Evolutionary conservation across 1,140 invertebrate species (phyloP).

Genomic region (Lycorma delicatula): DNA sequence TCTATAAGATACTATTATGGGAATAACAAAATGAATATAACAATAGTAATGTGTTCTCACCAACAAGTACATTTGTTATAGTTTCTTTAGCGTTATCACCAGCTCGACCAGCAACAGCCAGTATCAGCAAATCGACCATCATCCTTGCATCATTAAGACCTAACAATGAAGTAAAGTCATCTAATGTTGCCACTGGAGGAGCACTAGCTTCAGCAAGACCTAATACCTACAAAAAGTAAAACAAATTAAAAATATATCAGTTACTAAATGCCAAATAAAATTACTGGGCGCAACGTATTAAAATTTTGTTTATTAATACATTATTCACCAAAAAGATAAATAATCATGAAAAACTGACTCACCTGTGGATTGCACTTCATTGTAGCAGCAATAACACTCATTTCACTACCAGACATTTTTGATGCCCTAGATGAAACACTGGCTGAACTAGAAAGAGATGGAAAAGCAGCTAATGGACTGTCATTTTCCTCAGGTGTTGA

Average conservation of each 20-base stretch:
- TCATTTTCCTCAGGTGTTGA: slow-evolving; percentile 48
- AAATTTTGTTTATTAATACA: too few species aligned
- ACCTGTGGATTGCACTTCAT: slow-evolving; percentile 72
- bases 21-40: too few species aligned
- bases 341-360: too few species aligned
- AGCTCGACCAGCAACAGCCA: slow-evolving; percentile 71
- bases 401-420: slow-evolving; percentile 78
- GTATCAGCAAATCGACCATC: slow-evolving; percentile 74
- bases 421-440: slow-evolving; percentile 60
- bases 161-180: slow-evolving; percentile 71
- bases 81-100: slow-evolving; percentile 59
- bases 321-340: too few species aligned
- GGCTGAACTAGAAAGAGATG: slow-evolving; percentile 55
- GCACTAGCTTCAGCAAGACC: slow-evolving; percentile 31
- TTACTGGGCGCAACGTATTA: too few species aligned
- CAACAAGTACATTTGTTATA: slow-evolving; percentile 53
- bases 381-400: slow-evolving; percentile 84
- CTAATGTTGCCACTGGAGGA: slow-evolving; percentile 38
- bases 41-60: too few species aligned
- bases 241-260: too few species aligned
- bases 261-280: too few species aligned
- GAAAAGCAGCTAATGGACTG: slow-evolving; percentile 46
- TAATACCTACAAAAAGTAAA: too few species aligned
- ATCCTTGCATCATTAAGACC: slow-evolving; percentile 76
- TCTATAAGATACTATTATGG: too few species aligned